Evolutionary conservation across 2,113 vertebrate genomes (phyloP).

Genomic region (Megaleporinus macrocephalus): DNA sequence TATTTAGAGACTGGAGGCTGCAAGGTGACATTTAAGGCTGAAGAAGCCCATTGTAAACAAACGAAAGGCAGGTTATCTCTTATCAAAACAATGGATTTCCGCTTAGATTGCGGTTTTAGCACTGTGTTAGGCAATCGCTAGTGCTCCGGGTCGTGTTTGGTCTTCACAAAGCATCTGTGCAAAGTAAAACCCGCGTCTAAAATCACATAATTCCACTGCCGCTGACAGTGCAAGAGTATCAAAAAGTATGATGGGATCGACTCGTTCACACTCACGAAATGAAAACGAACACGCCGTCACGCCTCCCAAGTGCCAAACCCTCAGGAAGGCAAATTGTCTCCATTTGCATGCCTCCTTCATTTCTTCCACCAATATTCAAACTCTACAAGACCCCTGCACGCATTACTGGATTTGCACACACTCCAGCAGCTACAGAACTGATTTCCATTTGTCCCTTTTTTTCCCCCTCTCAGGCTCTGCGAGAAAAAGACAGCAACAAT

Average conservation of each 20-base stretch:
- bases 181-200: not conserved
- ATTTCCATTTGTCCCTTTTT: not conserved
- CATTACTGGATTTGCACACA: not conserved
- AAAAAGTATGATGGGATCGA: slow-evolving; percentile 16
- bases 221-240: not conserved
- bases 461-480: not conserved
- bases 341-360: slow-evolving; percentile 15
- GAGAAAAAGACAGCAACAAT: not conserved
- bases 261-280: not conserved
- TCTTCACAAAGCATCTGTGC: not conserved
- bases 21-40: slow-evolving; percentile 20
- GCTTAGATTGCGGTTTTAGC: not conserved
- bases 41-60: not conserved
- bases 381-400: not conserved
- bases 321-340: not conserved
- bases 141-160: not conserved
- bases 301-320: not conserved
- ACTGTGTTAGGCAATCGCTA: not conserved
- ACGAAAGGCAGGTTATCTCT: not conserved
- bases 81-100: not conserved
- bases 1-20: not conserved
- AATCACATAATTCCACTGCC: not conserved
- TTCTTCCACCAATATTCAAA: slow-evolving; percentile 18
- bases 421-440: not conserved
- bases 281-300: not conserved